Base-by-base conservation (phyloP, 2,888 invertebrate species). In the Serripes groenlandicus region DNA sequence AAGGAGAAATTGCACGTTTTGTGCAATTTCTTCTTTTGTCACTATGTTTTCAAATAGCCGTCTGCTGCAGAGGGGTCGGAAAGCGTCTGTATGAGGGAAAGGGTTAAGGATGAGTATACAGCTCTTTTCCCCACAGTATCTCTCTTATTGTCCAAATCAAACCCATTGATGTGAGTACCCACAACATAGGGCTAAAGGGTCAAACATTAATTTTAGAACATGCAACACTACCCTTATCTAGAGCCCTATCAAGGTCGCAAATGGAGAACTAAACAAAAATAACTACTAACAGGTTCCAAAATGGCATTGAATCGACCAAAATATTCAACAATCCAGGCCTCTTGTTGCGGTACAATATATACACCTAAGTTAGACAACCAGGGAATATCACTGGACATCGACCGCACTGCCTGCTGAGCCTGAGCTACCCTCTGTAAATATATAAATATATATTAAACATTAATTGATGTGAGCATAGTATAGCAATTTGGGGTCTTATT, bases 221-320 rank as follows among this genome's bases (percentile, higher is more conserved):
- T n/a, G n/a, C n/a, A n/a, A n/a, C n/a, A n/a, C n/a, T n/a, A n/a
- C n/a, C n/a, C n/a, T 42, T 11, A 42, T 42, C 42, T 42, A 11
- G 42, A 7, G 18, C 42, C 42, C 42, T 18, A 42, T 42, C 42
- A 7, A 42, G 18, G 11, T 15, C 18, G 18, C 15, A 3, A 26
- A 7, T 60, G 26, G 28, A 18, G 28, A 26, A 28, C 60, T 52
- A 42, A 11, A 18, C 42, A 56, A 56, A 3, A 56, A 11, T 62
- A 9, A 30, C 18, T 23, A 90, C 93, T 91, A 91, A 96, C 96
- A 18, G 99, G 99, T 75, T 99, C 97, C 75, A 99, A 95, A 90
- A 98, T 97, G 94, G 97, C 96, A 94, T 97, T 96, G 95, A 98
- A 99, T 95, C 97, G 98, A 68, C 99, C 99, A 99, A 99, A 99